These are phyloP conservation scores for Drosophila planitibia DNA, from an alignment of 2,888 invertebrate genomes.

Conservation along the genomic window DNA sequence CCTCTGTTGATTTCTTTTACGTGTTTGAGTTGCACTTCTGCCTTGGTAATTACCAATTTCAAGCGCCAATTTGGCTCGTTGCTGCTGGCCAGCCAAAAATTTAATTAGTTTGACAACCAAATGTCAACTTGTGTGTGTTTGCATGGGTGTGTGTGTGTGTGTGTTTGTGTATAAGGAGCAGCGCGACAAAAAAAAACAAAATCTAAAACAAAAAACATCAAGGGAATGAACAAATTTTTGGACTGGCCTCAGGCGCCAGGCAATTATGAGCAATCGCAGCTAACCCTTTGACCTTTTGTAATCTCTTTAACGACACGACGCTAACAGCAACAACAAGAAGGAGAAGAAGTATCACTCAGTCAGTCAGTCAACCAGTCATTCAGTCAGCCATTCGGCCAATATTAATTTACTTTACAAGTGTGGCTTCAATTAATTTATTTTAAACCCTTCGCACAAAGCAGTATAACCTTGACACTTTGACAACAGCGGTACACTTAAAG, in stretches of 20 bases:
- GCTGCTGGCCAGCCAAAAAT: constrained; percentile 69
- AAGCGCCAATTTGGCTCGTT: constrained; percentile 72
- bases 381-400: constrained; percentile 41
- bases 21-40: constrained; percentile 79
- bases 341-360: not conserved
- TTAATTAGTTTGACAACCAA: constrained; percentile 79
- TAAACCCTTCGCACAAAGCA: constrained; percentile 64
- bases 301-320: constrained; percentile 63
- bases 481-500: constrained; percentile 40
- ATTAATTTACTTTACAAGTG: constrained; percentile 78
- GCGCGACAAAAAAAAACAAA: constrained; percentile 7
- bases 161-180: not conserved
- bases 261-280: constrained; percentile 77
- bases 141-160: constrained; percentile 11
- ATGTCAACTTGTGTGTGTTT: constrained; percentile 48
- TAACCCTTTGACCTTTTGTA: constrained; percentile 75
- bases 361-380: constrained; percentile 6
- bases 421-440: constrained; percentile 77
- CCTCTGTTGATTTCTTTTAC: constrained; percentile 54
- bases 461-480: constrained; percentile 80
- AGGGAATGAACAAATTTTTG: constrained; percentile 25
- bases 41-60: constrained; percentile 81
- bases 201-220: constrained; percentile 26
- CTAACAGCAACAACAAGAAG: constrained; percentile 31
- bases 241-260: constrained; percentile 59